Evolutionary conservation across 2,113 vertebrate genomes (phyloP), one percentile per base, ranked within the genome.

Genomic region (Amblyornis subalaris): DNA sequence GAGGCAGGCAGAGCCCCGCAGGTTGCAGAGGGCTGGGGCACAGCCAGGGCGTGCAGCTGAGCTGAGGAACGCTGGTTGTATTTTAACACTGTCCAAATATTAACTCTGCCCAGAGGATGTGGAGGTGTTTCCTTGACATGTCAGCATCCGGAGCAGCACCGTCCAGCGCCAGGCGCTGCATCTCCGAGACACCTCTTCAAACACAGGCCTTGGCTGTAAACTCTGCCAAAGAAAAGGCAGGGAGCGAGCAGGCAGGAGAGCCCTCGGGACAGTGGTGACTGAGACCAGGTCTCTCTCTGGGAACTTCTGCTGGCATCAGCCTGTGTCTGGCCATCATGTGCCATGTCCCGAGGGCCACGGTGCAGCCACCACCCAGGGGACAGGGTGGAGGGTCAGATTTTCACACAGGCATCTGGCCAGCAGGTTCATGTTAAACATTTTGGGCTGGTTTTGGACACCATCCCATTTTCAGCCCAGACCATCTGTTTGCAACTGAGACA

Each of bases 211-310:
- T 48, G 55, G 75, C 74, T 20, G 1, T 2, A 8, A 58, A 7
- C 51, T 2, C 4, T 3, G 17, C 0, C 1, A 5, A 5, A 6
- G 42, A 3, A 28, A 12, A 48, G 72, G 9, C 2, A 24, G 72
- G 53, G 18, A 79, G 25, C 7, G 12, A 40, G 87, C 18, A 24
- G 61, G 61, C 33, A 16, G 53, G 3, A 66, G 15, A 47, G 64
- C n/a, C 60, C 31, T 5, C 1, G 26, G 53, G 2, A 2, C 8
- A 3, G 1, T 0, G 48, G 20, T 16, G 44, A 12, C 8, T 0
- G 1, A 66, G n/a, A 3, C 7, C 12, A 0, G 5, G 9, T 11
- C 40, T 50, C 31, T 10, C 31, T 15, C 45, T 14, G 45, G n/a
- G 53, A 18, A 17, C 36, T 67, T 8, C 55, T 29, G 15, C 12